phyloP scores from a whole-genome alignment of 2,113 vertebrate species.

The Carassius auratus region DNA sequence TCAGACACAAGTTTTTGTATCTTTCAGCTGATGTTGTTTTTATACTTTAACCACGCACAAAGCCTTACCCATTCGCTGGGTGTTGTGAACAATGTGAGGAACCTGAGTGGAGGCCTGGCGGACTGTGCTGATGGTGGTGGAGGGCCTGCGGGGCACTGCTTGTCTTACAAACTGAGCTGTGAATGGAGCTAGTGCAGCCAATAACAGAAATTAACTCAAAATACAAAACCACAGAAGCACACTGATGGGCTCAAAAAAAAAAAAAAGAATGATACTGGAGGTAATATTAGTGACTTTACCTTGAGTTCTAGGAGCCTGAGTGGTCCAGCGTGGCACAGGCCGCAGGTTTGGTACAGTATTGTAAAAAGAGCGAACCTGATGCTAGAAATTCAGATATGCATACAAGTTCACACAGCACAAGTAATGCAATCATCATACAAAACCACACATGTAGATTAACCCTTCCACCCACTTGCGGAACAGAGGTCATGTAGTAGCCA shows the following conservation, averaged over 20 bases:
- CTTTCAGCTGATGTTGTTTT: neutral
- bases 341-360: slow-evolving; percentile 66
- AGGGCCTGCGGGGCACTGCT: slow-evolving; percentile 70
- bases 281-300: slow-evolving; percentile 65
- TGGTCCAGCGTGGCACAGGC: slow-evolving; percentile 82
- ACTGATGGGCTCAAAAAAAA: neutral
- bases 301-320: slow-evolving; percentile 79
- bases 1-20: neutral
- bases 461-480: slow-evolving; percentile 83
- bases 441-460: neutral
- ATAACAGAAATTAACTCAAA: slow-evolving; percentile 16
- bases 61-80: slow-evolving; percentile 85
- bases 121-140: slow-evolving; percentile 79
- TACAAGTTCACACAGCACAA: neutral
- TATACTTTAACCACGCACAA: neutral
- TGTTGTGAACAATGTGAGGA: slow-evolving; percentile 73
- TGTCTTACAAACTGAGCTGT: slow-evolving; percentile 72
- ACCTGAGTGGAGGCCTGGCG: slow-evolving; percentile 88
- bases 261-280: no score
- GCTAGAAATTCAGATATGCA: slow-evolving; percentile 66
- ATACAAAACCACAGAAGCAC: neutral
- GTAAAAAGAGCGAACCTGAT: slow-evolving; percentile 76
- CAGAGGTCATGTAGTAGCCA: slow-evolving; percentile 84
- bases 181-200: slow-evolving; percentile 67
- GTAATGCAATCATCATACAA: slow-evolving; percentile 65